Base-by-base conservation (phyloP, 2,113 vertebrate genomes). In the Paradoxurus hermaphroditus region DNA sequence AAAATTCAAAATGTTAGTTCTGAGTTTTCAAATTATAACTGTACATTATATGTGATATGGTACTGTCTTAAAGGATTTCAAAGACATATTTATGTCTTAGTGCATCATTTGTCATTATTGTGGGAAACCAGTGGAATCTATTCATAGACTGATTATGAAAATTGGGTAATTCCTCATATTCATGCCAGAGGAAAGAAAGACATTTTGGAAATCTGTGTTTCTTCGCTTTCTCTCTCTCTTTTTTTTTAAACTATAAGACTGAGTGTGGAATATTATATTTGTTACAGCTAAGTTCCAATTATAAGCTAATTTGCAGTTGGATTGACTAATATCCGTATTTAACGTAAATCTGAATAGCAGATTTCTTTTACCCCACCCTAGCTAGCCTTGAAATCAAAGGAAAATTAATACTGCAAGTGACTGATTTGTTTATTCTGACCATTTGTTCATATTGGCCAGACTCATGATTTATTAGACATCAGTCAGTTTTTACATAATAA, bases 301-400 rank as follows among this genome's bases (percentile, higher is more conserved):
- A 29, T 6, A 94, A 90, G 62, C 67, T 94, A 83, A 62, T 90
- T 86, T 90, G 6, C 53, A 85, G 15, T 75, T 85, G 82, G 27
- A 27, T 44, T 59, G 13, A 67, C 46, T 63, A 53, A 39, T 94
- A 41, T 25, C 49, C 56, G 29, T 86, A n/a, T 91, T 86, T 65
- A 91, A 23, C 81, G 21, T 78, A 96, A 93, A 90, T 75, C 29
- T n/a, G 68, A 92, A 83, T 49, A 36, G 9, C 82, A 94, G 82
- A 82, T 88, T 88, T 92, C 78, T 31, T 84, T 92, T 87, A 39
- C 70, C 5, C 81, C 3, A 39, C 15, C 34, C 53, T 83, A 81
- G 16, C 36, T 68, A 46, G 83, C 70, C 36, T 94, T 87, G 36
- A 95, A 92, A 81, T 49, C 44, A 73, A 70, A 90, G 46, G 34